Evolutionary conservation across 2,113 vertebrate genomes (phyloP), one percentile per base, ranked within the genome.

Genomic region (Leptocoma aspasia): DNA sequence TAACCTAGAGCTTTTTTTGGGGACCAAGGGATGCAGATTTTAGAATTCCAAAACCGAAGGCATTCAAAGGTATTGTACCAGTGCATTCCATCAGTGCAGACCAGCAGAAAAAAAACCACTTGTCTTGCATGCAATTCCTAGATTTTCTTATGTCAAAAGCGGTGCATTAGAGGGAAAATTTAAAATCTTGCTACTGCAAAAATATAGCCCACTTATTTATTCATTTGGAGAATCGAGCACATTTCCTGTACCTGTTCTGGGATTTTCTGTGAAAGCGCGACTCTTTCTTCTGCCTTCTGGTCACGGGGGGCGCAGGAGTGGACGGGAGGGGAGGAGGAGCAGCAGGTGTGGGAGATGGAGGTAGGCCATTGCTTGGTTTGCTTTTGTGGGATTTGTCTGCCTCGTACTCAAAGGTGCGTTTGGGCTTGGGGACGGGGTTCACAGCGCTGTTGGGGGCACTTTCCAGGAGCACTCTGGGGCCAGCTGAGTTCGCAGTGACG

Each of bases 401-500:
- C 85, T 99, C 99, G 6, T 99, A 99, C 96, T 99, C 99, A 95
- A 99, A 99, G 98, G 99, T 99, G 98, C 99, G 99, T 97, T 99
- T 99, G 77, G 99, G 99, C 96, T 99, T 99, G 59, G 99, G 99
- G 91, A 99, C 98, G 49, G 99, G 99, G 94, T 99, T 99, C 82
- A 99, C 98, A 5, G 98, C 97, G 1, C 98, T 97, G 92, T 98
- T 97, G 4, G 87, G 96, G 7, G 98, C 78, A 57, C 97, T 97
- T 86, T 98, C 98, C 0, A 96, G 96, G 44, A 96, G 95, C 71
- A 91, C 97, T 66, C 98, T 98, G 59, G 98, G 98, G 71, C 97
- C 97, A n/a, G 95, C 96, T 6, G 97, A 98, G 91, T 96, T 98
- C 45, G 96, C 92, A 56, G 98, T 96, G 54, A 97, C 94, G 41